Evolutionary conservation across 2,797 vertebrate genomes (phyloP), one percentile per base, ranked within the genome.

Genomic region (Cuniculus paca): DNA sequence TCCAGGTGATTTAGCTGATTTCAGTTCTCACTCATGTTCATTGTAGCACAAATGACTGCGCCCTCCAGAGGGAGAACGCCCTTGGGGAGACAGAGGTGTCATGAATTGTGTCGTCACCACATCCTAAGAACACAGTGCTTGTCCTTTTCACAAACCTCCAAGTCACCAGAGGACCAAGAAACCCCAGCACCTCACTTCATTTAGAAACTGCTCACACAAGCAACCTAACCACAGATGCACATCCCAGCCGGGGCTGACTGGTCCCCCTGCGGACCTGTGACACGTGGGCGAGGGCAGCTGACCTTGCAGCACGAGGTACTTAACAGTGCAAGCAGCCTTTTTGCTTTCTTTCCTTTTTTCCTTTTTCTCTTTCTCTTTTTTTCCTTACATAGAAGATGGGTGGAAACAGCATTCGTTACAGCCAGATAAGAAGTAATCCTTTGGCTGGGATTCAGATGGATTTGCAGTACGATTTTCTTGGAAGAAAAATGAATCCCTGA

Each of bases 351-450:
- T 65, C 34, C 45, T 22, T 20, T 56, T 12, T 50, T 50, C 2
- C 12, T 50, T 50, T 50, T 2, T 50, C 12, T 50, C 12, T 10
- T 50, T 50, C 12, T 50, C 12, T 12, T 6, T 96, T 94, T 56
- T 97, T 86, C 22, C 92, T 92, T 94, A 77, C 78, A 94, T 70
- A 52, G 24, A 95, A 95, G 89, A 28, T 26, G 90, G 39, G 82
- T 95, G 96, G 91, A 98, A 98, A 97, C 65, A 98, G 54, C 0
- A 0, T 14, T 97, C 97, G 72, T 88, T 98, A 75, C 61, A 97
- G 97, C 95, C 96, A 98, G 98, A 98, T 98, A 98, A 98, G 95
- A 98, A 98, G 97, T 97, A 98, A 98, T 98, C 96, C 92, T 92
- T 96, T 98, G 98, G 98, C 98, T 96, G 20, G 48, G 82, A 52